phyloP scores from a whole-genome alignment of 2,888 invertebrate genomes.

The Allophyes oxyacanthae region DNA sequence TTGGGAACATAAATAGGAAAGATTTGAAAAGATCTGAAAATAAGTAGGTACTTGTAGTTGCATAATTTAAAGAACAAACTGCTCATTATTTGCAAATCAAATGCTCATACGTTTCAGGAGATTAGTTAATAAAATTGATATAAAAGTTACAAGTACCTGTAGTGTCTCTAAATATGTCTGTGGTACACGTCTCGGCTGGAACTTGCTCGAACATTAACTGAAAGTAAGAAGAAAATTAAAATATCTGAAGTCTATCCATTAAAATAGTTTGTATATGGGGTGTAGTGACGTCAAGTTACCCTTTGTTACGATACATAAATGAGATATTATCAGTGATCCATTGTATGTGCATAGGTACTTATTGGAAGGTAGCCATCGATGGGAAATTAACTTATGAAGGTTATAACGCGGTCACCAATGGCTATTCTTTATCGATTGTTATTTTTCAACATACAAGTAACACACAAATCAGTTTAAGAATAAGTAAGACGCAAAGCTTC shows the following conservation, averaged over 20 bases:
- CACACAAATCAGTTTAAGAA: no score
- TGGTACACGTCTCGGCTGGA: constrained; percentile 64
- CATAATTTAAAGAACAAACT: constrained; percentile 51
- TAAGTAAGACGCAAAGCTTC: no score
- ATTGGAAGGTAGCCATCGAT: constrained; percentile 15
- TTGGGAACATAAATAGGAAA: not conserved
- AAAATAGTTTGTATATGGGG: constrained; percentile 1
- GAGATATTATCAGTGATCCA: constrained; percentile 29
- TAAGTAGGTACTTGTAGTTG: not conserved
- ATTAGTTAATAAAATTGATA: constrained; percentile 13
- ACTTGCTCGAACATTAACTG: constrained; percentile 81
- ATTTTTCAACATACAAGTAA: no score
- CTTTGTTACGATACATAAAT: constrained; percentile 26
- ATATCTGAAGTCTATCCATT: constrained; percentile 16
- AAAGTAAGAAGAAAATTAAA: constrained; percentile 62
- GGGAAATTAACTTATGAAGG: constrained; percentile 6
- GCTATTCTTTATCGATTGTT: no score
- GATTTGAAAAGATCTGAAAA: not conserved
- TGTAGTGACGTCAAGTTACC: constrained; percentile 22
- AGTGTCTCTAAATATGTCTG: constrained; percentile 58
- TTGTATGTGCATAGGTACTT: constrained; percentile 24
- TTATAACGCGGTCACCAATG: not conserved
- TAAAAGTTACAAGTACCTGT: constrained; percentile 64
- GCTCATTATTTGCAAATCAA: constrained; percentile 15
- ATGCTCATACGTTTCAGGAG: constrained; percentile 10